phyloP scores from a whole-genome alignment of 2,888 invertebrate species.

The Carpatolechia fugitivella region DNA sequence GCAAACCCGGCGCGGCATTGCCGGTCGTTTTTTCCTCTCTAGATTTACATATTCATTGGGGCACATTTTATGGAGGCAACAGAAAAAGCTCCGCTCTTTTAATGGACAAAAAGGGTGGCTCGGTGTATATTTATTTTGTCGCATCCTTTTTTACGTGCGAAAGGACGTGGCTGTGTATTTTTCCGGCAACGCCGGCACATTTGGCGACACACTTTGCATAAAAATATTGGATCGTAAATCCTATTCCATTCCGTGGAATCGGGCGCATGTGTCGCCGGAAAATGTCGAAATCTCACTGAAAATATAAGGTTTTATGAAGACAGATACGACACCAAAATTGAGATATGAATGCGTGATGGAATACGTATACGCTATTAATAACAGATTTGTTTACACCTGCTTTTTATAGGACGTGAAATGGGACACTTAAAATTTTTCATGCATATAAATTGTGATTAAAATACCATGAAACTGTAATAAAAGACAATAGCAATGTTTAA shows the following conservation, averaged over 20 bases:
- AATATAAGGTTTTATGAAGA: conserved; percentile 60
- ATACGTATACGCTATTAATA: conserved; percentile 39
- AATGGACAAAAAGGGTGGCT: conserved; percentile 79
- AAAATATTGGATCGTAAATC: conserved; percentile 77
- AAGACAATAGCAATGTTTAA: background rate
- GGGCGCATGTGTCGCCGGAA: conserved; percentile 64
- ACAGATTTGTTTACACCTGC: conserved; percentile 45
- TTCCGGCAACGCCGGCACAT: conserved; percentile 69
- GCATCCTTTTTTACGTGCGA: conserved; percentile 77
- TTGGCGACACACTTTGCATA: conserved; percentile 78
- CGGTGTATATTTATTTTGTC: conserved; percentile 77
- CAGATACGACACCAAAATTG: conserved; percentile 53
- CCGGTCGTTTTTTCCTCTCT: conserved; percentile 57
- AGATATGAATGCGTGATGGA: conserved; percentile 51
- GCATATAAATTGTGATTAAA: background rate
- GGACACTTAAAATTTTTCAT: background rate
- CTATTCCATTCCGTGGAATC: conserved; percentile 56
- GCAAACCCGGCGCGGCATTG: conserved; percentile 43
- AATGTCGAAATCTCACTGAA: conserved; percentile 63
- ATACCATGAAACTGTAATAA: background rate
- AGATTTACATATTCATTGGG: conserved; percentile 80
- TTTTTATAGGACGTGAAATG: background rate
- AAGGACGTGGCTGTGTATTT: conserved; percentile 71
- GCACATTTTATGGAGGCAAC: conserved; percentile 75
- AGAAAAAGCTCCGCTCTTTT: conserved; percentile 72